Evolutionary conservation across 2,888 invertebrate species (phyloP).

Genomic region (Linyphia triangularis): DNA sequence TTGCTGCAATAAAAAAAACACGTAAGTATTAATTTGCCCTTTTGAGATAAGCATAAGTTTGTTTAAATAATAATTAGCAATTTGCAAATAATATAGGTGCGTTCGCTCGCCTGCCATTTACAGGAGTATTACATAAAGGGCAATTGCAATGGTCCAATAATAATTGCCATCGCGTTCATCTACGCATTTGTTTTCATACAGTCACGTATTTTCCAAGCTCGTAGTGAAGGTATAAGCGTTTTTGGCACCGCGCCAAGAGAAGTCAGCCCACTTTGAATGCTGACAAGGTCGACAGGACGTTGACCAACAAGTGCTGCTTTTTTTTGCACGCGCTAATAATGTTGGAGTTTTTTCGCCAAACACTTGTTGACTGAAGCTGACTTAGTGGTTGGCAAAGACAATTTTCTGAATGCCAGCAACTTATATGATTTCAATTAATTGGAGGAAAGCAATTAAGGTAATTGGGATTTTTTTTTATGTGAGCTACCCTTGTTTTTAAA

Average conservation of each 20-base stretch:
- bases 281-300: constrained; percentile 69
- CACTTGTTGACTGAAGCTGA: constrained; percentile 19
- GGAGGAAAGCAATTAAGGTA: too few relatives aligned
- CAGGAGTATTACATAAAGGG: neutral
- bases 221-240: constrained; percentile 31
- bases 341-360: constrained; percentile 3
- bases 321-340: neutral
- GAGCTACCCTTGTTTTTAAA: too few relatives aligned
- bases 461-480: too few relatives aligned
- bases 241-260: constrained; percentile 59
- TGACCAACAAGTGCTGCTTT: constrained; percentile 53
- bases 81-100: too few relatives aligned
- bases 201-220: constrained; percentile 65
- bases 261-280: constrained; percentile 42
- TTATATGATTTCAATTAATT: too few relatives aligned
- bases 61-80: too few relatives aligned
- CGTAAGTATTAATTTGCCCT: too few relatives aligned
- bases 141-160: neutral
- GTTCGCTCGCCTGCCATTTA: too few relatives aligned
- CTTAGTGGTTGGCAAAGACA: too few relatives aligned
- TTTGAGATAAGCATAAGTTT: too few relatives aligned
- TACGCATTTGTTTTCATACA: constrained; percentile 50
- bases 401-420: too few relatives aligned
- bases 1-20: too few relatives aligned
- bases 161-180: constrained; percentile 1